phyloP scores from a whole-genome alignment of 2,888 invertebrate genomes.

The Macrophya annulata region DNA sequence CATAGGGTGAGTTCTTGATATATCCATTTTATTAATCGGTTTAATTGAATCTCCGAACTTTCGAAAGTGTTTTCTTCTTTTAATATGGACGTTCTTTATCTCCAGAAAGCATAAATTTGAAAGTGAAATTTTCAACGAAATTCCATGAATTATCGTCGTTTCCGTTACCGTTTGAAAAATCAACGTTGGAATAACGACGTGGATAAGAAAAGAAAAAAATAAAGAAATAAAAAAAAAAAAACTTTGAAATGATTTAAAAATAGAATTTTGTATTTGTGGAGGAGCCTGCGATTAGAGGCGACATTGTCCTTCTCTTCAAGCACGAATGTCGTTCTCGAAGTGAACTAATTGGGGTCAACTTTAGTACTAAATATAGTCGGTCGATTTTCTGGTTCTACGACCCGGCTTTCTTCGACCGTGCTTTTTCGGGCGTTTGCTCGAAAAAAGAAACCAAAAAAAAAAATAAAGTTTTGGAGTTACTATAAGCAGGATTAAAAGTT shows the following conservation, averaged over 20 bases:
- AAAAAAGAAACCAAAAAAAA: background rate
- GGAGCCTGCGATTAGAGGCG: constrained; percentile 7
- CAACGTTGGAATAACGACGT: background rate
- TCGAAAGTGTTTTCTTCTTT: background rate
- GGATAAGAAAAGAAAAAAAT: background rate
- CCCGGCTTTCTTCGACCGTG: constrained; percentile 4
- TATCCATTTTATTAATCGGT: background rate
- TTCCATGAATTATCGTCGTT: constrained; percentile 6
- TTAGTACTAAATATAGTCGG: constrained; percentile 7
- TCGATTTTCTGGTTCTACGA: constrained; percentile 18
- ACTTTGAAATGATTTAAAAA: constrained; percentile 1
- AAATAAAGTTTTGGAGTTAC: no score
- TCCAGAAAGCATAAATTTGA: constrained; percentile 53
- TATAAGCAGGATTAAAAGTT: background rate
- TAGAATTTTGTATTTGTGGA: constrained; percentile 4
- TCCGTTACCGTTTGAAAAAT: background rate
- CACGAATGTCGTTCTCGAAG: constrained; percentile 29
- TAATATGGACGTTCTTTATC: background rate
- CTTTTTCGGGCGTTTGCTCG: background rate
- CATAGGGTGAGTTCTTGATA: constrained; percentile 82
- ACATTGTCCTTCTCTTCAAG: background rate
- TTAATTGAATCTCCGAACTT: background rate
- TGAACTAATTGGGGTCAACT: constrained; percentile 49
- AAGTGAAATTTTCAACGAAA: background rate
- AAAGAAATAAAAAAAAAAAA: background rate